Evolutionary conservation across 1,140 invertebrate genomes (phyloP), one percentile per base, ranked within the genome.

Genomic region (Solen grandis): DNA sequence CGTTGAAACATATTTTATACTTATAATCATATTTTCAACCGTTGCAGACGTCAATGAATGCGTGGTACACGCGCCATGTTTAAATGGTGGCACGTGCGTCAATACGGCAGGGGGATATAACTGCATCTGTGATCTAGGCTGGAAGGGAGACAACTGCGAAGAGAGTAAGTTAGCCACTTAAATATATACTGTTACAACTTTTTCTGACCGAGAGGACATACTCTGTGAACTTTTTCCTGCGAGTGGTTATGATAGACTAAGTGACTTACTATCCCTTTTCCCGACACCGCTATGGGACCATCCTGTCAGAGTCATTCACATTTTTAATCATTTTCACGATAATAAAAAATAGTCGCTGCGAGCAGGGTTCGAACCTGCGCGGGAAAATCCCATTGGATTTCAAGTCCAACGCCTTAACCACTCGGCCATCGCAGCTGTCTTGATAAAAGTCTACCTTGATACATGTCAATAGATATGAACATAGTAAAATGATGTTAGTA

Each of bases 291-390:
- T 13, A 50, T 13, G n/a, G n/a, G 46, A 50, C n/a, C 46, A 50
- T 50, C 13, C 13, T 50, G 13, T 50, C n/a, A 50, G n/a, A 19
- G 25, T 19, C 92, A 93, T 96, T 27, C 96, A 98, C 88, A 93
- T 94, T 85, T 93, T 63, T 10, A 46, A 74, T 31, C 83, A 82
- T 33, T 50, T 14, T 3, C 8, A 36, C 35, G 87, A 85, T 92
- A 92, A n/a, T n/a, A n/a, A n/a, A n/a, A n/a, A n/a, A n/a, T n/a
- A n/a, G n/a, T 46, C 95, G 95, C 95, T 95, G 95, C 95, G 95
- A 95, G 95, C 95, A 96, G 95, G 95, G 95, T 96, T 96, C 95
- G 95, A 96, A 96, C 95, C 95, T 96, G 95, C 95, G 95, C 95
- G 95, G 95, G 95, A 8, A 65, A 31, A 94, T 94, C 95, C 95